Conservation (phyloP, 1,140 invertebrate species). For the Eupeodes corollae region DNA sequence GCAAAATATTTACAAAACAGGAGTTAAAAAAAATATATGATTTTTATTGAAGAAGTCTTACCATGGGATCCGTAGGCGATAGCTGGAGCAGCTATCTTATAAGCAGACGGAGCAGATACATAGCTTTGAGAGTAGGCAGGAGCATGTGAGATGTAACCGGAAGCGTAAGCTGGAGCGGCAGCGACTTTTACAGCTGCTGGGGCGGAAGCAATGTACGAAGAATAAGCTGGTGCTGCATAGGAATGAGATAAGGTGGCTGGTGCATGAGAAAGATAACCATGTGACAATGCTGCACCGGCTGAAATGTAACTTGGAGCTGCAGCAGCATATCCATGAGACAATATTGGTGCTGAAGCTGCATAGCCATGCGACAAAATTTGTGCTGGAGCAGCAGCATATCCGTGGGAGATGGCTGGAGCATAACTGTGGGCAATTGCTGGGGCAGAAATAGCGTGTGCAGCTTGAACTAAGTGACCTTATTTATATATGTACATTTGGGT, state of each 20-base stretch:
- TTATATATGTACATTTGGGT: constrained; percentile 8
- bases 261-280: no score
- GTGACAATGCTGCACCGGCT: not conserved
- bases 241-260: no score
- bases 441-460: constrained; percentile 13
- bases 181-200: no score
- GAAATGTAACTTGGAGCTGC: not conserved
- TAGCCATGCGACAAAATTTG: not conserved
- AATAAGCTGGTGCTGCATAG: no score
- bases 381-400: not conserved
- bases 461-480: constrained; percentile 16
- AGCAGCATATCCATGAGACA: not conserved
- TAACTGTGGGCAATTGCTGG: constrained; percentile 4
- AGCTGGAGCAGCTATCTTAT: constrained; percentile 1
- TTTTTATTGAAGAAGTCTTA: constrained; percentile 8
- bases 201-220: no score
- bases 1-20: no score
- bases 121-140: not conserved
- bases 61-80: constrained; percentile 9
- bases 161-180: not conserved
- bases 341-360: constrained; percentile 5
- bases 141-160: not conserved
- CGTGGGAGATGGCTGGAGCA: constrained; percentile 12
- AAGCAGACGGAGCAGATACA: no score
- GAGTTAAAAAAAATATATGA: no score